These are phyloP conservation scores for Steinernema hermaphroditum DNA, from an alignment of 2,888 invertebrate genomes.

Conservation along the genomic window DNA sequence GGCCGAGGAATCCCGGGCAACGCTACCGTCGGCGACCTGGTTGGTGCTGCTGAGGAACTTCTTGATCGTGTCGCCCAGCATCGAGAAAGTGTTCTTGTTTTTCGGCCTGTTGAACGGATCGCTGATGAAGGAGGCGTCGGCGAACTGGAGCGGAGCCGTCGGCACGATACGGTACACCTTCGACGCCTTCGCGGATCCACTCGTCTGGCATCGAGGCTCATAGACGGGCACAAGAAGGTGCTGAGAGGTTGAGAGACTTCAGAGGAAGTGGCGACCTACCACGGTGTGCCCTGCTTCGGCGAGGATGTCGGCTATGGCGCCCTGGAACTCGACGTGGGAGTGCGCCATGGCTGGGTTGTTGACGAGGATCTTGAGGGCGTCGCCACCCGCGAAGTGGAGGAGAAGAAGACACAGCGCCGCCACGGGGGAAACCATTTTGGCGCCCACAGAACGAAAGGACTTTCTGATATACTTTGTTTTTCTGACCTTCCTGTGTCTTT, in stretches of 20 bases:
- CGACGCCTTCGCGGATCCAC: background rate
- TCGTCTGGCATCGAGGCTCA: background rate
- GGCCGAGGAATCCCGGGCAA: too few species aligned
- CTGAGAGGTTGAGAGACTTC: too few species aligned
- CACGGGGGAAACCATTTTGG: too few species aligned
- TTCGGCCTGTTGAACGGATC: background rate
- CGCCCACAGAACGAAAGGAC: too few species aligned
- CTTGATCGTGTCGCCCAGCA: background rate
- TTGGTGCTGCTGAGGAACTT: too few species aligned
- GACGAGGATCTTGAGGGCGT: background rate
- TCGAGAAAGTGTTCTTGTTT: background rate
- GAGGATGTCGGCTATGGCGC: constrained; percentile 21
- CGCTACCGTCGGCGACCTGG: too few species aligned
- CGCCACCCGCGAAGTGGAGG: background rate
- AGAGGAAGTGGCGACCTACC: too few species aligned
- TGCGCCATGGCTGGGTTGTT: background rate
- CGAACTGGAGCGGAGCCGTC: background rate
- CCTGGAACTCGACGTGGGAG: constrained; percentile 24
- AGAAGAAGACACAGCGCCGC: background rate
- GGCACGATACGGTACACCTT: background rate
- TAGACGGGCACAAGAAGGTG: background rate
- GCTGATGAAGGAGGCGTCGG: constrained; percentile 25
- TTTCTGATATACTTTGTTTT: too few species aligned
- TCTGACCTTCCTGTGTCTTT: too few species aligned
- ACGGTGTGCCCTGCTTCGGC: constrained; percentile 32